Base-by-base conservation (phyloP, 2,888 invertebrate species). In the Hyalella azteca region DNA sequence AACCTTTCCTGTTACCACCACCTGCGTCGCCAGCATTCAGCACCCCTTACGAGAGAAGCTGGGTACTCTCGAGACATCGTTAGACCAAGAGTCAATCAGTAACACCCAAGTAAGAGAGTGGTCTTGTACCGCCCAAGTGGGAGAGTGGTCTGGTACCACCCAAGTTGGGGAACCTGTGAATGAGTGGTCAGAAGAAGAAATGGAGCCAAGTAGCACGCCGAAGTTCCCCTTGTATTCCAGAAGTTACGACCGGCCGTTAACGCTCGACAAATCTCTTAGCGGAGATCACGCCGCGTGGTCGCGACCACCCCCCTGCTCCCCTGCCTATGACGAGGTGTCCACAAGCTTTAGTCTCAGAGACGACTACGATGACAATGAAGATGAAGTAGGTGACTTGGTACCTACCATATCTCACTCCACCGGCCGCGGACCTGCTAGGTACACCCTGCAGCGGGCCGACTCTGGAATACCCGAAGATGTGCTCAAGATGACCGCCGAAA, bases 401-500 rank as follows among this genome's bases (percentile, higher is more conserved):
- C 75, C 75, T 11, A n/a, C n/a, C 45, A 75, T 75, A 26, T 26
- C 40, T 5, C 45, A 40, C n/a, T 9, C 40, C 11, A 0, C 41
- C 45, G 29, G n/a, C 0, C 41, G 75, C 9, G 26, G 75, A 0
- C 7, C 75, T 4, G 45, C 41, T 22, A 2, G 75, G 22, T 75
- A 45, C 19, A 3, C 36, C 11, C 75, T 75, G 40, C 75, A 75
- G 26, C 40, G 75, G n/a, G 45, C 75, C 1, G 75, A 75, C 29
- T 75, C 75, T 5, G 75, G 75, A 3, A 45, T 75, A 29, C 75
- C 75, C 3, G 40, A 41, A 45, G 75, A 75, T n/a, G 29, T 75
- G 11, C 75, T 75, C 26, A 66, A 66, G n/a, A 36, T 66, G 36
- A 11, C 66, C 66, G 22, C 66, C 2, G 66, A 66, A 0, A 36